phyloP scores from a whole-genome alignment of 2,888 invertebrate genomes.

The Tinea pellionella region DNA sequence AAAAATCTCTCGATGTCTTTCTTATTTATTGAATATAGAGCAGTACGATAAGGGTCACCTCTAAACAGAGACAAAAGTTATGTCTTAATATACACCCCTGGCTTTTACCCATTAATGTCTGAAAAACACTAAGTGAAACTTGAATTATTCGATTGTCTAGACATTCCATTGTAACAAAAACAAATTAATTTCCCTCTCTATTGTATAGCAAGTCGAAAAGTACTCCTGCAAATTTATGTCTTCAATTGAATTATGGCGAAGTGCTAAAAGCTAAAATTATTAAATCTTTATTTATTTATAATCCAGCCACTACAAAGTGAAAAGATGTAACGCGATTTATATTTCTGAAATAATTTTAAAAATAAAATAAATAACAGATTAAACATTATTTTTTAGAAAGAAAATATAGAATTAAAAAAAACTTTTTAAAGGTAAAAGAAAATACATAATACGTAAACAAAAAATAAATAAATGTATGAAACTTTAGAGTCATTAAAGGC shows the following conservation, averaged over 20 bases:
- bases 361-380: too few species aligned
- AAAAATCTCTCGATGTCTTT: too few species aligned
- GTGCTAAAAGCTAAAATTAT: constrained; percentile 26
- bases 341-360: too few species aligned
- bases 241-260: constrained; percentile 49
- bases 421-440: too few species aligned
- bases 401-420: too few species aligned
- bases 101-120: constrained; percentile 42
- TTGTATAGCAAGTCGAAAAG: constrained; percentile 50
- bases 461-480: neutral
- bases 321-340: too few species aligned
- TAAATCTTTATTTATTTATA: neutral
- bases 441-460: too few species aligned
- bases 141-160: constrained; percentile 67
- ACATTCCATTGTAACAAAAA: constrained; percentile 65
- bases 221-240: constrained; percentile 53
- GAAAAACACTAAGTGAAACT: constrained; percentile 54
- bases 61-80: constrained; percentile 11
- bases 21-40: neutral
- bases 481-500: neutral
- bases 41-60: constrained; percentile 7
- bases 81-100: constrained; percentile 15
- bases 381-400: too few species aligned
- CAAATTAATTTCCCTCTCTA: constrained; percentile 59
- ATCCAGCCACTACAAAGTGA: too few species aligned